Evolutionary conservation across 2,888 invertebrate species (phyloP).

Genomic region (Drosophila mayaguana): DNA sequence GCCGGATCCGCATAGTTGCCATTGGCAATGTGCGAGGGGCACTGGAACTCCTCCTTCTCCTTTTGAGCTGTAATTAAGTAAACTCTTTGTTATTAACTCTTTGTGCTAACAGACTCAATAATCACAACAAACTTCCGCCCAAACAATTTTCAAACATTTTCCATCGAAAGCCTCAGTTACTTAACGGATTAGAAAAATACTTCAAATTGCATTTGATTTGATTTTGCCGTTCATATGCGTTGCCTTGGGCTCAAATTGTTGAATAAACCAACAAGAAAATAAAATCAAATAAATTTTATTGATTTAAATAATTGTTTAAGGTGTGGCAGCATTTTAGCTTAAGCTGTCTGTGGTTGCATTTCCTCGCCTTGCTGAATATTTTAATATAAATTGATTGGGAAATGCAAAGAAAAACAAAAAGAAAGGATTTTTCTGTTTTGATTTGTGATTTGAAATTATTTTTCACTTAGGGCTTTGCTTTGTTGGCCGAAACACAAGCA

Average conservation of each 20-base stretch:
- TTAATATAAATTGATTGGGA: neutral
- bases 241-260: neutral
- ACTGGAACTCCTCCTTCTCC: slow-evolving; percentile 88
- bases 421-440: neutral
- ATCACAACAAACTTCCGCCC: neutral
- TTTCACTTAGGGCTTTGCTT: neutral
- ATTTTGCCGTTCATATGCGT: neutral
- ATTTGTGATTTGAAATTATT: neutral
- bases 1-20: slow-evolving; percentile 96
- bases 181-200: neutral
- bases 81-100: neutral
- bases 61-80: slow-evolving; percentile 76
- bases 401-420: neutral
- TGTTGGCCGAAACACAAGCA: neutral
- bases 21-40: slow-evolving; percentile 93
- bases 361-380: neutral
- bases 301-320: neutral
- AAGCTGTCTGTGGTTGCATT: neutral
- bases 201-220: neutral
- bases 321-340: neutral
- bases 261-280: neutral
- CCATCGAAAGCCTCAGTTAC: neutral
- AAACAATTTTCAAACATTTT: neutral
- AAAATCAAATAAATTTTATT: neutral
- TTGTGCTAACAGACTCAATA: neutral